A percentile compares a stretch with the other conserved stretches of the same genome.
Evolutionary conservation across 92 coral and sea anemone genomes (phyloP).

Genomic region (Micromussa lordhowensis): DNA sequence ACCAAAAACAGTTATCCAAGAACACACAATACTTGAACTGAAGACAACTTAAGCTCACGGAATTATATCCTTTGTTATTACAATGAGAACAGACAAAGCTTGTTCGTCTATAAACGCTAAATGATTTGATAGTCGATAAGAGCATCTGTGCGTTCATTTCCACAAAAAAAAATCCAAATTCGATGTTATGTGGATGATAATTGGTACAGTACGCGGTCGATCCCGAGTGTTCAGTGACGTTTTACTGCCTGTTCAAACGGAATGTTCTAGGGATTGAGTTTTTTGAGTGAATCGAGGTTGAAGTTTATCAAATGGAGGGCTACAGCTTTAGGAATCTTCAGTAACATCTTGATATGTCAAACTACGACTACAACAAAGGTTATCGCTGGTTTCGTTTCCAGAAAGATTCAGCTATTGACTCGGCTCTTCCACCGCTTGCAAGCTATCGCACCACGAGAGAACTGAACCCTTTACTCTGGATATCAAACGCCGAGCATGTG

Average conservation of each 20-base stretch:
- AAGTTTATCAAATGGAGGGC: background rate
- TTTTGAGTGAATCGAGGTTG: background rate
- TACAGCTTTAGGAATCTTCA: too few species aligned
- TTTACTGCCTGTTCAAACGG: background rate
- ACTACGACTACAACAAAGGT: conserved; percentile 84
- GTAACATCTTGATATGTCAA: conserved; percentile 48
- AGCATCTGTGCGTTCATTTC: background rate
- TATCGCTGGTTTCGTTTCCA: conserved; percentile 80
- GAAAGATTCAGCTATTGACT: conserved; percentile 71
- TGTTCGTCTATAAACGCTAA: conserved; percentile 21
- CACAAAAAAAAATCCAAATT: background rate
- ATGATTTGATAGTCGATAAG: conserved; percentile 10
- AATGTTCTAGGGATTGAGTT: background rate
- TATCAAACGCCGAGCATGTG: conserved; percentile 57
- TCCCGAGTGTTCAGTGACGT: too few species aligned
- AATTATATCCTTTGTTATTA: conserved; percentile 23
- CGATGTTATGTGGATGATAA: background rate
- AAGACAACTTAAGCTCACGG: conserved; percentile 14
- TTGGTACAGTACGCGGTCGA: background rate
- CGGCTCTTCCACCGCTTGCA: conserved; percentile 57
- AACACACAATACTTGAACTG: background rate
- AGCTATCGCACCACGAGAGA: conserved; percentile 71
- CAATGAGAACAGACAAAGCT: conserved; percentile 31
- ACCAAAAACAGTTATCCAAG: background rate
- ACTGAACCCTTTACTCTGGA: conserved; percentile 45